Conservation (phyloP, 2,113 vertebrate species). For the Himantopus leucocephalus region DNA sequence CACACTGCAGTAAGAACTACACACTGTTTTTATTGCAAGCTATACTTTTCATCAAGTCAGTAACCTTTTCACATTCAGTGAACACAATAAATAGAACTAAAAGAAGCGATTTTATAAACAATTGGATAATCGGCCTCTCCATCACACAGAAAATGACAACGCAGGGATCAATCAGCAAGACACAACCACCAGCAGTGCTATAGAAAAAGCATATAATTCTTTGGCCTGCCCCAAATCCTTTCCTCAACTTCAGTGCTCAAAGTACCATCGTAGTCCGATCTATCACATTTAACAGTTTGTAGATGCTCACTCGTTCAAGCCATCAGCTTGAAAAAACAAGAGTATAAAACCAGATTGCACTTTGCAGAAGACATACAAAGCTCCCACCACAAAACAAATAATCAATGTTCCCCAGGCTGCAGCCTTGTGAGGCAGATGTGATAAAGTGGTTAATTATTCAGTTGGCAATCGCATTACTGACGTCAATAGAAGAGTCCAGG, state of each 20-base stretch:
- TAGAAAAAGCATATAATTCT: neutral
- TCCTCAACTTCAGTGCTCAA: neutral
- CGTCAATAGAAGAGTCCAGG: constrained; percentile 65
- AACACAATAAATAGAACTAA: constrained; percentile 21
- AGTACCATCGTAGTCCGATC: neutral
- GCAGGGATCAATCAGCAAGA: neutral
- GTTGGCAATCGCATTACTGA: constrained; percentile 76
- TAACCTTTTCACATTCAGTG: constrained; percentile 43
- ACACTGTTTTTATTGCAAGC: constrained; percentile 7
- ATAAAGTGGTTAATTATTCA: constrained; percentile 69
- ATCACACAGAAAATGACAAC: neutral
- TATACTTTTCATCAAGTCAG: constrained; percentile 42
- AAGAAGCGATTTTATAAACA: constrained; percentile 31
- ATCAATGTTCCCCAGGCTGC: constrained; percentile 23
- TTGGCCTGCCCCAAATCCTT: neutral
- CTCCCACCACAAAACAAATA: constrained; percentile 27
- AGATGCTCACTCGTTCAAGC: neutral
- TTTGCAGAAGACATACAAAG: neutral
- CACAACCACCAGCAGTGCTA: neutral
- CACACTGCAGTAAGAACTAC: constrained; percentile 29
- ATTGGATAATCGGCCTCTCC: constrained; percentile 3
- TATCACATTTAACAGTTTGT: neutral
- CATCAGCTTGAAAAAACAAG: neutral
- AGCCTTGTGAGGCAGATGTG: constrained; percentile 38
- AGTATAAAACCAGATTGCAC: neutral